Conservation (phyloP, 2,888 invertebrate genomes). For the Tromatobia lineatoria region DNA sequence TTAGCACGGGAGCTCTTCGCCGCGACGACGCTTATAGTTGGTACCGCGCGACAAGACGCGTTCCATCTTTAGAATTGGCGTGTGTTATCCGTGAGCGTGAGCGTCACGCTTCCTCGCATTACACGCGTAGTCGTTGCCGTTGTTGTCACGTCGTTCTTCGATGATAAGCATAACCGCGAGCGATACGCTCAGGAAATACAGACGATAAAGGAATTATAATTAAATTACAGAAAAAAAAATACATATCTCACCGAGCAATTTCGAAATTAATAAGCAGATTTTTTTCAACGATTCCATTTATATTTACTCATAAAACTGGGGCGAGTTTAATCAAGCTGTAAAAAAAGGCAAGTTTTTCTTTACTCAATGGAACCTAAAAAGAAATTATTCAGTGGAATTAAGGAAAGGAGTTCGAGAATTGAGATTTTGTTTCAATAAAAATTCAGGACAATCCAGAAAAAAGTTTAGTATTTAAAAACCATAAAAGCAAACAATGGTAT, state of each 20-base stretch:
- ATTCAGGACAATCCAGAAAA: no score
- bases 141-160: slow-evolving; percentile 21
- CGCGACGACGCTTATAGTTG: background rate
- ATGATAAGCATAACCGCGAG: slow-evolving; percentile 41
- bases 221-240: slow-evolving; percentile 43
- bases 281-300: slow-evolving; percentile 6
- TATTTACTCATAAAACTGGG: background rate
- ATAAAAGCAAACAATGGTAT: no score
- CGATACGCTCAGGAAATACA: slow-evolving; percentile 18
- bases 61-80: slow-evolving; percentile 43
- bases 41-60: slow-evolving; percentile 27
- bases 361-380: no score
- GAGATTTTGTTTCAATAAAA: no score
- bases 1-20: slow-evolving; percentile 28
- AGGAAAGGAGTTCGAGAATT: no score
- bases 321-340: background rate
- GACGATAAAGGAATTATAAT: slow-evolving; percentile 44
- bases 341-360: background rate
- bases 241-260: slow-evolving; percentile 2
- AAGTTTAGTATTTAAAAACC: no score
- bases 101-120: slow-evolving; percentile 37
- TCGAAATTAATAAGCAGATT: slow-evolving; percentile 29
- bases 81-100: slow-evolving; percentile 29
- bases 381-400: no score
- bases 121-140: slow-evolving; percentile 27